Evolutionary conservation across 2,113 vertebrate genomes (phyloP), one percentile per base, ranked within the genome.

Genomic region (Channa argus): DNA sequence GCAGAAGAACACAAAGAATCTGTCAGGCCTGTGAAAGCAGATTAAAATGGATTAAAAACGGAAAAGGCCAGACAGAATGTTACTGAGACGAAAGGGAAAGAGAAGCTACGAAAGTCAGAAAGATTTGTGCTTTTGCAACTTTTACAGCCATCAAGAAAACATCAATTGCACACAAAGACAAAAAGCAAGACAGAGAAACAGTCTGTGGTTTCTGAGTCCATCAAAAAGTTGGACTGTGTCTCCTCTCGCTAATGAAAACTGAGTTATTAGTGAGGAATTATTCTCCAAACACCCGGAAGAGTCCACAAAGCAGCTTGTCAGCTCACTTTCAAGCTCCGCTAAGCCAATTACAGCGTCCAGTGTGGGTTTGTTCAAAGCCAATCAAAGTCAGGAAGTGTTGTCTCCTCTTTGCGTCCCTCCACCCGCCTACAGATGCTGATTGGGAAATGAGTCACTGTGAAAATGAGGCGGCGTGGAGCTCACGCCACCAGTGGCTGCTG

Each of bases 261-360:
- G n/a, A 83, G 15, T 79, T 71, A 84, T 86, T 82, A 82, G 71
- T 43, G 53, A 63, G 61, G 75, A 84, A 84, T 77, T 71, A 82
- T 86, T 71, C 83, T 75, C 54, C 66, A 64, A 84, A 80, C 79
- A 24, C 60, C 63, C 60, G 56, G 71, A 84, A 75, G 80, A 73
- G 77, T 67, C 85, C 77, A 83, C 79, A 78, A 80, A 81, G 85
- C 71, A 63, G 82, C 82, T 77, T 72, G 73, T 86, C 87, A 72
- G 83, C 83, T 86, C 84, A 79, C 84, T 79, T 71, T 77, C 78
- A 70, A 76, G 87, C 74, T 62, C 74, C 46, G 41, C 69, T 80
- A 74, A 87, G 78, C 83, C 85, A 88, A 88, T 88, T 82, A 82
- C 53, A 65, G 71, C 71, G n/a, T 83, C 82, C 68, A 70, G 63